Evolutionary conservation across 2,888 invertebrate genomes (phyloP).

Genomic region (Spisula solida): DNA sequence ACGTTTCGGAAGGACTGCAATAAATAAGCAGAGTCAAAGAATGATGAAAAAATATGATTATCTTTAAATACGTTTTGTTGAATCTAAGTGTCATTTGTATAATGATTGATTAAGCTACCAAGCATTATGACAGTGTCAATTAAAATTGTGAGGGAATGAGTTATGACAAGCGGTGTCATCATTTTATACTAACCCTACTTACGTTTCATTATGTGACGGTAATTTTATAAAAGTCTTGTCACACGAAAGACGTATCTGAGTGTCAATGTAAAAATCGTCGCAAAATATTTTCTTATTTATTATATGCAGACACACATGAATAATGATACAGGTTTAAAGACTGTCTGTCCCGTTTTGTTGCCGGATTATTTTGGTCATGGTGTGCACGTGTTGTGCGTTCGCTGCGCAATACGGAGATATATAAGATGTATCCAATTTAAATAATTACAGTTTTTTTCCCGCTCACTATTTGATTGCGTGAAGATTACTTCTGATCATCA

Average conservation of each 20-base stretch:
- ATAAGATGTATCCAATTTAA: too few species aligned
- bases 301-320: slow-evolving; percentile 25
- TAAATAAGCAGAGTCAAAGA: background rate
- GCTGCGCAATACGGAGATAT: too few species aligned
- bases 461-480: too few species aligned
- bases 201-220: slow-evolving; percentile 42
- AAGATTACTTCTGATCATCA: too few species aligned
- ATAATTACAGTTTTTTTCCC: too few species aligned
- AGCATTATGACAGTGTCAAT: slow-evolving; percentile 43
- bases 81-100: slow-evolving; percentile 25
- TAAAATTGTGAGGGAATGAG: slow-evolving; percentile 27
- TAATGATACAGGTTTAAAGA: slow-evolving; percentile 31
- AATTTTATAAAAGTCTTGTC: slow-evolving; percentile 41
- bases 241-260: slow-evolving; percentile 32
- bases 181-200: slow-evolving; percentile 38
- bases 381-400: background rate
- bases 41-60: slow-evolving; percentile 13
- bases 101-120: slow-evolving; percentile 28
- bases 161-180: slow-evolving; percentile 31
- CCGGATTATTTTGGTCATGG: background rate
- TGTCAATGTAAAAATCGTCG: slow-evolving; percentile 38
- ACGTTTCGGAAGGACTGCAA: background rate
- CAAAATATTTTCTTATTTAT: slow-evolving; percentile 31
- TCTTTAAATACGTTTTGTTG: slow-evolving; percentile 22
- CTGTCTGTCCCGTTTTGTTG: slow-evolving; percentile 20